Evolutionary conservation across 2,888 invertebrate species (phyloP), one percentile per base, ranked within the genome.

Genomic region (Notocelia uddmanniana): DNA sequence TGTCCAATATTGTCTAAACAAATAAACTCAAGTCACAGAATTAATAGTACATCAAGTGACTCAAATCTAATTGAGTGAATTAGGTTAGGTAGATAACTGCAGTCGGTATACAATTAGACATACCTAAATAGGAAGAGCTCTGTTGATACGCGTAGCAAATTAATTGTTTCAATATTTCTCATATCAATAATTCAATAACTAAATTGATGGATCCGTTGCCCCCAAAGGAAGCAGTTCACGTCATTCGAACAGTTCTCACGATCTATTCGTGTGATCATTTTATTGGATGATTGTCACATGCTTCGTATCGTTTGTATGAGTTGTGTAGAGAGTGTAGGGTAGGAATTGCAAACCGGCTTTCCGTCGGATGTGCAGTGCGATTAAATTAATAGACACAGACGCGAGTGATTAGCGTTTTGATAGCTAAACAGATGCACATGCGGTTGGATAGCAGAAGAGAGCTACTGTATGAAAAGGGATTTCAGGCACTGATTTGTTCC

Each of bases 231-330:
- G 84, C 82, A 78, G 58, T 69, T 26, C 15, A 80, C 80, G 81
- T 84, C 83, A 84, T 81, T 84, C 80, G 77, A 80, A 81, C 74
- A 76, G 67, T 83, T 91, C 89, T 85, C 91, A 90, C 89, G 83
- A 81, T 79, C 82, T 82, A 82, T 83, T 79, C 60, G 79, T 81
- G 82, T 84, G 84, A 85, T 82, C 77, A 81, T 83, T 79, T 87
- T 83, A 89, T 88, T 89, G 85, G 83, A 88, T 87, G 88, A 88
- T 88, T 87, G 88, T 85, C 83, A 72, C 45, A 62, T 57, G 57
- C 55, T 62, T 50, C 48, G 52, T 60, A 54, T 41, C n/a, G 26
- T 52, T 41, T 21, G n/a, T 34, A 41, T 26, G 55, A 23, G 26
- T 8, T 45, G 57, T 11, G 60, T 58, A 15, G 50, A 21, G 37